phyloP scores from a whole-genome alignment of 1,140 invertebrate genomes.

The Phthorimaea operculella region DNA sequence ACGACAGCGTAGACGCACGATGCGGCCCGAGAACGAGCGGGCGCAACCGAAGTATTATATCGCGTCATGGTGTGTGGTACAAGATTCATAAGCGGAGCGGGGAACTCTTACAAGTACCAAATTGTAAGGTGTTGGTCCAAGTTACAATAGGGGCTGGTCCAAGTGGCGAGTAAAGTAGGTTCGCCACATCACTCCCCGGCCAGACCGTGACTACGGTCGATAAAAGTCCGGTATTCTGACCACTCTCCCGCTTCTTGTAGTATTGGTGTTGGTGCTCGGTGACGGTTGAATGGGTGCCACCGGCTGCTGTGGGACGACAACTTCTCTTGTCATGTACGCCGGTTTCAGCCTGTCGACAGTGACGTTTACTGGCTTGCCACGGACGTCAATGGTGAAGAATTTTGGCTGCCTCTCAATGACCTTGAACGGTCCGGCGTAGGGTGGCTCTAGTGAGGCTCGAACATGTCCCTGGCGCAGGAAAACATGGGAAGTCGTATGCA shows the following conservation, averaged over 20 bases:
- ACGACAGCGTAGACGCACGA: too few species aligned
- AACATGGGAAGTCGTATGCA: slow-evolving; percentile 23
- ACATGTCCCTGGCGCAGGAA: slow-evolving; percentile 43
- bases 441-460: slow-evolving; percentile 33
- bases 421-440: slow-evolving; percentile 46
- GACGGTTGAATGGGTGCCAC: too few species aligned
- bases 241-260: slow-evolving; percentile 15
- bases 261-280: not conserved
- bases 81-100: too few species aligned
- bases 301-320: not conserved
- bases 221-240: slow-evolving; percentile 18
- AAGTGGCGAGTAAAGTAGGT: not conserved
- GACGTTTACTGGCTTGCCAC: slow-evolving; percentile 27
- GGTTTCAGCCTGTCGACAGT: slow-evolving; percentile 51
- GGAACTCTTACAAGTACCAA: too few species aligned
- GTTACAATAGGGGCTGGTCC: too few species aligned
- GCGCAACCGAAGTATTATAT: too few species aligned
- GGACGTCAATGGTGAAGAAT: slow-evolving; percentile 29
- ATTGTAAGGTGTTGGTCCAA: too few species aligned
- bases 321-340: slow-evolving; percentile 20
- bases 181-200: slow-evolving; percentile 18
- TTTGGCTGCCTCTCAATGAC: slow-evolving; percentile 32
- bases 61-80: too few species aligned
- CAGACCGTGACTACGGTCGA: slow-evolving; percentile 25
- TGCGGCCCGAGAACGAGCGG: too few species aligned